Evolutionary conservation across 1,140 invertebrate species (phyloP).

Genomic region (Stegodyphus mimosarum): DNA sequence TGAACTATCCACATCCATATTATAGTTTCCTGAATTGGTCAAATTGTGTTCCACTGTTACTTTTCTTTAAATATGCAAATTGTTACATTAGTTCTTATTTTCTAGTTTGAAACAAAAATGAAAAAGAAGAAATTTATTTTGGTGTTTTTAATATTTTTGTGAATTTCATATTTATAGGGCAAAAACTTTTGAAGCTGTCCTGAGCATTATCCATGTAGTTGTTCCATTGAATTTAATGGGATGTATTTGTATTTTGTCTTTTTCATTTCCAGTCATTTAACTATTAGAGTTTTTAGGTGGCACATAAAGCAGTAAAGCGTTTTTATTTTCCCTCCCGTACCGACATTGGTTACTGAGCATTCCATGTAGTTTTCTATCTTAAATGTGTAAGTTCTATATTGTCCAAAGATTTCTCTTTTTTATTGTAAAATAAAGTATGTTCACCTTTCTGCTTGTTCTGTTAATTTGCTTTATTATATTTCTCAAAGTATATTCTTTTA

Average conservation of each 20-base stretch:
- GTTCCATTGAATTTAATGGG: neutral
- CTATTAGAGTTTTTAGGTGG: neutral
- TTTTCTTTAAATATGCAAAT: no score
- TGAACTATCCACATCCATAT: neutral
- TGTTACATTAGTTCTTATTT: neutral
- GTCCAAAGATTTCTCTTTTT: neutral
- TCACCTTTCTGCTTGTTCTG: constrained; percentile 18
- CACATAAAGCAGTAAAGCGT: neutral
- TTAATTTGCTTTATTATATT: constrained; percentile 11
- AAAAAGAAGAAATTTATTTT: neutral
- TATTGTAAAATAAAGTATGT: constrained; percentile 36
- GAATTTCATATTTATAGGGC: neutral
- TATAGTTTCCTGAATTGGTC: neutral
- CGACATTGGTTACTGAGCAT: neutral
- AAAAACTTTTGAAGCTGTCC: neutral
- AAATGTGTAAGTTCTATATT: constrained; percentile 4
- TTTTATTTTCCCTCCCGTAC: neutral
- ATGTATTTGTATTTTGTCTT: neutral
- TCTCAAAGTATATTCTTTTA: neutral
- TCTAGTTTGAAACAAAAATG: neutral
- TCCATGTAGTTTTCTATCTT: neutral
- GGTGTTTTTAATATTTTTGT: neutral
- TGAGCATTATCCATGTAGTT: neutral
- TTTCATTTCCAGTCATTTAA: neutral
- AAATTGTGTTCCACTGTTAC: neutral